These are phyloP conservation scores for Lanistes nyassanus DNA, from an alignment of 1,140 invertebrate species.

Conservation along the genomic window DNA sequence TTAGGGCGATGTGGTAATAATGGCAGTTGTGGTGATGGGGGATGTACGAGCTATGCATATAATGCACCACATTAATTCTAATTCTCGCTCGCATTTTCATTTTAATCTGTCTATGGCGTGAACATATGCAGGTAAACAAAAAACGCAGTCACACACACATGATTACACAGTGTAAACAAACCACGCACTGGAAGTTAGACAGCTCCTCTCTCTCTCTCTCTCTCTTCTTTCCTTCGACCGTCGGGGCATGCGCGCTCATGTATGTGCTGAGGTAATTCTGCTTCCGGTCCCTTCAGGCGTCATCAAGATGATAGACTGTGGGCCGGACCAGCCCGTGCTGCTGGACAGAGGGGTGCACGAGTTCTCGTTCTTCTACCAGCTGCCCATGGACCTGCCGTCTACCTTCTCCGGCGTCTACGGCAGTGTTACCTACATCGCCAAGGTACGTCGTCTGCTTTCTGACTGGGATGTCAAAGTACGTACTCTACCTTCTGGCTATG, in stretches of 20 bases:
- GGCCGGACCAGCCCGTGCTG: conserved; percentile 21
- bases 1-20: too few species aligned
- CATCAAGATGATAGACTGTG: conserved; percentile 30
- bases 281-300: background rate
- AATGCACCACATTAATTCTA: too few species aligned
- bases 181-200: too few species aligned
- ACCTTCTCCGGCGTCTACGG: conserved; percentile 65
- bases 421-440: conserved; percentile 64
- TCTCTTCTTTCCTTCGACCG: background rate
- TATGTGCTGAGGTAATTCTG: background rate
- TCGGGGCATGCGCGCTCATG: background rate
- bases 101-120: too few species aligned
- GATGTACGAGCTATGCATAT: too few species aligned
- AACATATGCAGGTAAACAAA: too few species aligned
- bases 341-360: conserved; percentile 51
- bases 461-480: too few species aligned
- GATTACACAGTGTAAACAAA: too few species aligned
- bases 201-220: background rate
- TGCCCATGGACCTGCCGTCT: conserved; percentile 58
- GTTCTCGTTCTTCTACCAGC: conserved; percentile 59
- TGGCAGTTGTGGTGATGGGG: too few species aligned
- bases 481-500: too few species aligned
- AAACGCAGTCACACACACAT: too few species aligned
- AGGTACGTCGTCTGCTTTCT: conserved; percentile 41
- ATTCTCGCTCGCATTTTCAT: too few species aligned